Conservation (phyloP, 2,888 invertebrate species). For the Cetonia aurata region DNA sequence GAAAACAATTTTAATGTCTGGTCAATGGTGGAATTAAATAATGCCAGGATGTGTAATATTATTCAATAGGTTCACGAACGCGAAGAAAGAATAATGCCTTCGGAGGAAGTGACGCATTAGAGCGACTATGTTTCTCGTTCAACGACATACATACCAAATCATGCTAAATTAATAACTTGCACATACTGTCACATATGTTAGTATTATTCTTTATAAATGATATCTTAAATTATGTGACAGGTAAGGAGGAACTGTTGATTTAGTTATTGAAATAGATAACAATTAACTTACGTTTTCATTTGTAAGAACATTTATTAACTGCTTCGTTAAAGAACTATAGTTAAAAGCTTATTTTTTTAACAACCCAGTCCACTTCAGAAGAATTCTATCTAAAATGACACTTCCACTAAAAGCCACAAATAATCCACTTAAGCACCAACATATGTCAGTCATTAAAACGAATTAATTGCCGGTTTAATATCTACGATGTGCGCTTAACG, state of each 20-base stretch:
- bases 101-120: constrained; percentile 32
- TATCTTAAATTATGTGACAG: too few relatives aligned
- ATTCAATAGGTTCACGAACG: constrained; percentile 44
- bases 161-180: constrained; percentile 14
- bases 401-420: constrained; percentile 1
- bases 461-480: constrained; percentile 7
- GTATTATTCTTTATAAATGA: too few relatives aligned
- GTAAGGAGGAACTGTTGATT: too few relatives aligned
- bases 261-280: too few relatives aligned
- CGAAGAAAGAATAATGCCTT: constrained; percentile 40
- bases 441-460: constrained; percentile 14
- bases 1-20: constrained; percentile 16
- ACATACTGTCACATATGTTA: not conserved
- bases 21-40: constrained; percentile 42
- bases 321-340: too few relatives aligned
- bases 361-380: not conserved
- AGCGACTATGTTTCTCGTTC: constrained; percentile 29
- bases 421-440: constrained; percentile 13
- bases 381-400: not conserved
- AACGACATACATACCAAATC: not conserved
- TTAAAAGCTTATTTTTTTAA: not conserved
- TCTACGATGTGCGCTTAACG: not conserved
- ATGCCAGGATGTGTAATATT: constrained; percentile 43
- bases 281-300: constrained; percentile 12
- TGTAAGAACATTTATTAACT: not conserved